These are phyloP conservation scores for Cosmorhoe ocellata DNA, from an alignment of 2,888 invertebrate genomes.

Conservation along the genomic window DNA sequence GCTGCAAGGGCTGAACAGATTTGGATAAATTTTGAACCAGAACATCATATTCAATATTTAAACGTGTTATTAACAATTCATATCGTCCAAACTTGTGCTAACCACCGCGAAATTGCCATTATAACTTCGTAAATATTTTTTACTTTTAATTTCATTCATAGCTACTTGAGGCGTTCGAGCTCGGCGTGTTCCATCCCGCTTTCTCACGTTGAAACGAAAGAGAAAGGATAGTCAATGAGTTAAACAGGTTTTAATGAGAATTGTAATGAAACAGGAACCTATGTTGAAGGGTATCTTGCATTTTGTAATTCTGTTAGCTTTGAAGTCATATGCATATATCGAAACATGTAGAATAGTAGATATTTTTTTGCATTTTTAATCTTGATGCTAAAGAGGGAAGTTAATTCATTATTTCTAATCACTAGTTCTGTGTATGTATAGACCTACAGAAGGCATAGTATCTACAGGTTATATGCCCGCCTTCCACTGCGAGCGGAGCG, in stretches of 20 bases:
- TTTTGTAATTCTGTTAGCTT: background rate
- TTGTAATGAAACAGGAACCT: conserved; percentile 14
- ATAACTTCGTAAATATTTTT: background rate
- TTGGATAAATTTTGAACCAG: no score
- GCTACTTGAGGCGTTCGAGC: conserved; percentile 11
- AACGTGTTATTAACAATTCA: no score
- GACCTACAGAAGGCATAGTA: no score
- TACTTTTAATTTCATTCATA: conserved; percentile 24
- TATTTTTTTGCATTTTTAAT: no score
- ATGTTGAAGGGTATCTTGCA: background rate
- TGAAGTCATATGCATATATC: background rate
- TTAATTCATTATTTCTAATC: no score
- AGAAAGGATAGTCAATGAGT: conserved; percentile 17
- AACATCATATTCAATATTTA: no score
- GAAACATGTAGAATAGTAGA: no score
- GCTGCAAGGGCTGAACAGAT: no score
- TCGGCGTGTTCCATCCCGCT: conserved; percentile 11
- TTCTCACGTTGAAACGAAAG: conserved; percentile 8
- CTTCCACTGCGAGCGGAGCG: no score
- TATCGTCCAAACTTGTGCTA: background rate
- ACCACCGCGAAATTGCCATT: background rate
- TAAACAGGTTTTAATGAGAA: conserved; percentile 24
- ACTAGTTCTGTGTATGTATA: no score
- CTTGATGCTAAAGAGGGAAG: no score
- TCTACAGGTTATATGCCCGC: no score